A percentile compares a stretch with the other conserved stretches of the same genome.
These are phyloP conservation scores for Crypturellus undulatus DNA, from an alignment of 2,113 vertebrate species.

Conservation along the genomic window DNA sequence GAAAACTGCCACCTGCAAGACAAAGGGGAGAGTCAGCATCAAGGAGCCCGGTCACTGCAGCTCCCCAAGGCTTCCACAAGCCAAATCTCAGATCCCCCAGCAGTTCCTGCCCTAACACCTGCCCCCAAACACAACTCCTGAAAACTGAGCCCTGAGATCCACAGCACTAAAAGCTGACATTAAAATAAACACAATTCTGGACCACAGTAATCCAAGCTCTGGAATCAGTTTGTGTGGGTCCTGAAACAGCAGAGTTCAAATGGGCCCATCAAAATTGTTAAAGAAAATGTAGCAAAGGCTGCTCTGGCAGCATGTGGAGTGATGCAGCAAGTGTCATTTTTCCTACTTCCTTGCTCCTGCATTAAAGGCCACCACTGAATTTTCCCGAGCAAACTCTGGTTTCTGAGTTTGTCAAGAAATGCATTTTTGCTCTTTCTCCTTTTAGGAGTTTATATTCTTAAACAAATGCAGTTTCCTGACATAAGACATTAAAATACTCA, in stretches of 20 bases:
- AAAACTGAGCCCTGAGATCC: background rate
- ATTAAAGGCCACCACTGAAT: background rate
- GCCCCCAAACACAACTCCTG: background rate
- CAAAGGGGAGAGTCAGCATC: background rate
- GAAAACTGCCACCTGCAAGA: background rate
- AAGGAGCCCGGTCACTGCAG: background rate
- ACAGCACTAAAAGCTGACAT: background rate
- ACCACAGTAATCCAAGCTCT: background rate
- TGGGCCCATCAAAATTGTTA: background rate
- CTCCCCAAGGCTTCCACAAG: background rate
- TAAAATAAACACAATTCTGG: background rate
- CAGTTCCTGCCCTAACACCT: background rate
- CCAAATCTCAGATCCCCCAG: background rate
- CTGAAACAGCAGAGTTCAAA: background rate
- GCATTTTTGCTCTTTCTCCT: background rate
- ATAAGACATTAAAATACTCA: background rate
- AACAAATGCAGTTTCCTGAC: background rate
- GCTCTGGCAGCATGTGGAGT: background rate
- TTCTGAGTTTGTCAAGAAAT: background rate
- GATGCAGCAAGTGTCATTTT: background rate
- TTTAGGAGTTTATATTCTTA: background rate
- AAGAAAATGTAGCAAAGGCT: rapidly evolving
- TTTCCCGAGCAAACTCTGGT: background rate
- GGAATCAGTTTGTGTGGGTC: background rate
- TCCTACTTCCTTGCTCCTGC: background rate